Conservation (phyloP, 1,140 invertebrate species). For the Papilio polytes region DNA sequence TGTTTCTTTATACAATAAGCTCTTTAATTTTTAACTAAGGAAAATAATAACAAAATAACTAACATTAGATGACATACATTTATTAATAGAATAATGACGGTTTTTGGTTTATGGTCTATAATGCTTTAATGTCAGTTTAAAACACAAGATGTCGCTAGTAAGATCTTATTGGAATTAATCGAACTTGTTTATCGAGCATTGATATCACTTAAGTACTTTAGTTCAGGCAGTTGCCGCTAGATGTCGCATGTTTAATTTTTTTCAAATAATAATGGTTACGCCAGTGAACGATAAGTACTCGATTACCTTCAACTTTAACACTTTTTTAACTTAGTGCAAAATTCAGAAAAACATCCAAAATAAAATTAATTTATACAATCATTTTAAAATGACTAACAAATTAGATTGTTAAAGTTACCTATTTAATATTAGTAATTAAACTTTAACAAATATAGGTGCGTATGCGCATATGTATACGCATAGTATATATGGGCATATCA, state of each 20-base stretch:
- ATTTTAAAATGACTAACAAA: no score
- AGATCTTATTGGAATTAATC: conserved; percentile 11
- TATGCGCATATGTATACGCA: no score
- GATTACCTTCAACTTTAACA: neutral
- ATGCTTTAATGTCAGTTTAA: neutral
- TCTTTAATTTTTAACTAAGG: neutral
- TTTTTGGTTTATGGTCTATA: neutral
- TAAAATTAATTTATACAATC: no score
- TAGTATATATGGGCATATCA: no score
- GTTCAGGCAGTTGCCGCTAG: neutral
- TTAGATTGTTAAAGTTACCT: no score
- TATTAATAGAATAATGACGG: no score
- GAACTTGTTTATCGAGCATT: neutral
- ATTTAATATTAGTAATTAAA: no score
- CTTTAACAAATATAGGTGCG: no score
- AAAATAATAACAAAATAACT: no score
- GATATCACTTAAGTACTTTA: neutral
- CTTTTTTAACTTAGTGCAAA: neutral
- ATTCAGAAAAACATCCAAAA: neutral
- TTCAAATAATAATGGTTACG: neutral
- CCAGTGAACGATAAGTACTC: neutral
- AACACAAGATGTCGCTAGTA: conserved; percentile 11
- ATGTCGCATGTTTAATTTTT: neutral
- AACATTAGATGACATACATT: neutral
- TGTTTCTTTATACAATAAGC: neutral